phyloP scores from a whole-genome alignment of 2,797 vertebrate species.

The Phoeniculus purpureus region DNA sequence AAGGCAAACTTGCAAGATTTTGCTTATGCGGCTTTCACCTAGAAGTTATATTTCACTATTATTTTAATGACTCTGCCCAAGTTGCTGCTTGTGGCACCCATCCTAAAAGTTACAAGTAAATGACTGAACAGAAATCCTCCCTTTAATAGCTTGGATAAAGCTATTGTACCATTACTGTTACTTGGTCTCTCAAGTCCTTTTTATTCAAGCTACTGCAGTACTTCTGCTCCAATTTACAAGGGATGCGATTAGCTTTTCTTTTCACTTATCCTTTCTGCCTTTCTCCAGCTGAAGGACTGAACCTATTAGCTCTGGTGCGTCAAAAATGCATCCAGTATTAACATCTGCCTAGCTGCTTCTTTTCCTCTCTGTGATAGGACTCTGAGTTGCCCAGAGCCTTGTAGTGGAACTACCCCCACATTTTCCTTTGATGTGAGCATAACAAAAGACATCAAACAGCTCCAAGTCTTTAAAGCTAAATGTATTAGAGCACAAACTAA shows the following conservation, averaged over 20 bases:
- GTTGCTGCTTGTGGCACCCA: not conserved
- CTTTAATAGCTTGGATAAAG: constrained; percentile 22
- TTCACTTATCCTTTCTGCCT: not conserved
- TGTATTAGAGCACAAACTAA: constrained; percentile 38
- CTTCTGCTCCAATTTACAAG: constrained; percentile 36
- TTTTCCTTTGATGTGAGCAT: constrained; percentile 31
- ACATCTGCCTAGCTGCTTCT: not conserved
- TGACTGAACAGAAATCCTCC: not conserved
- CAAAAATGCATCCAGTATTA: constrained; percentile 13
- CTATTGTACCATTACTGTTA: constrained; percentile 15
- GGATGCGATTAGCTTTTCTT: constrained; percentile 20
- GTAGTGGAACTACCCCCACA: not conserved
- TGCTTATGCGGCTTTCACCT: not conserved
- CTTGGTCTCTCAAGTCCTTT: not conserved
- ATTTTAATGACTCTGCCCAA: not conserved
- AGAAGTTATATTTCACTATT: not conserved
- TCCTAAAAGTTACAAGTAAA: not conserved
- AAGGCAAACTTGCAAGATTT: not conserved
- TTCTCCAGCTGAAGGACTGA: constrained; percentile 8
- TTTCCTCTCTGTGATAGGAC: not conserved
- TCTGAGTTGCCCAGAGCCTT: not conserved
- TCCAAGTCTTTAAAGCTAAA: constrained; percentile 26
- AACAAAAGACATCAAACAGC: constrained; percentile 48
- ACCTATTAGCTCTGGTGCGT: not conserved
- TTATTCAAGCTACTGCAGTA: not conserved